Evolutionary conservation across 1,140 invertebrate genomes (phyloP).

Genomic region (Temnothorax nylanderi): DNA sequence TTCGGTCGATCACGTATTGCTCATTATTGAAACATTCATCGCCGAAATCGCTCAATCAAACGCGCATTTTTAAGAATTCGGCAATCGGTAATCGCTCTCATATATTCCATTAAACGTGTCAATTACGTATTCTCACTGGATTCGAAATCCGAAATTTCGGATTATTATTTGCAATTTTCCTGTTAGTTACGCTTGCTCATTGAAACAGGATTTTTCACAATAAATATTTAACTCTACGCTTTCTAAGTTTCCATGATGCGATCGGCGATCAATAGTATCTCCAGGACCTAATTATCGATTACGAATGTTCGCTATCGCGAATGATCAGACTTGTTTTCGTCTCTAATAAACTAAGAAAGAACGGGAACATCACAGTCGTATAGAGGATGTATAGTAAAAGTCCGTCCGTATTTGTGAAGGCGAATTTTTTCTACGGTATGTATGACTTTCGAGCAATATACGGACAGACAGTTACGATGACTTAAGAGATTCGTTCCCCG

Average conservation of each 20-base stretch:
- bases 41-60: slow-evolving; percentile 25
- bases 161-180: slow-evolving; percentile 7
- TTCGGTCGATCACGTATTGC: slow-evolving; percentile 56
- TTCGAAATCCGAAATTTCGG: slow-evolving; percentile 36
- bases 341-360: slow-evolving; percentile 70
- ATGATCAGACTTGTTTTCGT: slow-evolving; percentile 68
- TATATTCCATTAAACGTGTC: slow-evolving; percentile 1
- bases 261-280: slow-evolving; percentile 32
- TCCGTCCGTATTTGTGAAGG: slow-evolving; percentile 64
- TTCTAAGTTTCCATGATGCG: slow-evolving; percentile 18
- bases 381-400: slow-evolving; percentile 70
- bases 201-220: slow-evolving; percentile 18
- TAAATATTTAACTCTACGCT: slow-evolving; percentile 39
- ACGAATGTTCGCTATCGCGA: slow-evolving; percentile 28
- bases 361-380: slow-evolving; percentile 77
- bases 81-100: slow-evolving; percentile 3
- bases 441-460: slow-evolving; percentile 64
- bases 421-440: slow-evolving; percentile 38
- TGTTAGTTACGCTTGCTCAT: background rate
- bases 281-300: slow-evolving; percentile 29
- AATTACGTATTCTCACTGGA: slow-evolving; percentile 22
- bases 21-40: slow-evolving; percentile 17
- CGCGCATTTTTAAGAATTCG: slow-evolving; percentile 15
- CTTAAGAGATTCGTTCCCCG: slow-evolving; percentile 57
- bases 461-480: slow-evolving; percentile 58